A percentile compares a stretch with the other conserved stretches of the same genome.
phyloP scores from a whole-genome alignment of 2,797 vertebrate genomes.

The Brachyalestes nurse region DNA sequence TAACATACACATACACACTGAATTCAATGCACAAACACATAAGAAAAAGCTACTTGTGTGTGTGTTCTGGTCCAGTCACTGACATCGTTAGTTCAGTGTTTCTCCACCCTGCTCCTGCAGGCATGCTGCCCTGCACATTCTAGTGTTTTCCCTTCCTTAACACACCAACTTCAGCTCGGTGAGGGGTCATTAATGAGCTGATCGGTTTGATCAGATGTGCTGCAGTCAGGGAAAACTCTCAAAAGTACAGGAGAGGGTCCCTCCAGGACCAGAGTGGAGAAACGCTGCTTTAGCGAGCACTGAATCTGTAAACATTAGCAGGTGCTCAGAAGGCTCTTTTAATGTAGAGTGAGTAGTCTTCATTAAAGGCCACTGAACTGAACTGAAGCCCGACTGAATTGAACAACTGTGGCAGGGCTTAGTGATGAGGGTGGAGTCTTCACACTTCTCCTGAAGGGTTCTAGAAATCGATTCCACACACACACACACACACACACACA shows the following conservation, averaged over 20 bases:
- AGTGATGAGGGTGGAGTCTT: constrained; percentile 41
- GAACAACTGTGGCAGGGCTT: constrained; percentile 30
- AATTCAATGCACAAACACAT: too few species aligned
- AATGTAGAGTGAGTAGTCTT: constrained; percentile 37
- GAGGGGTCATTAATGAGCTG: too few species aligned
- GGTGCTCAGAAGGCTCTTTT: constrained; percentile 2
- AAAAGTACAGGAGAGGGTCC: too few species aligned
- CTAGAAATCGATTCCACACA: constrained; percentile 36
- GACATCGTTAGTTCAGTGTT: too few species aligned
- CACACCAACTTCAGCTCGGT: too few species aligned
- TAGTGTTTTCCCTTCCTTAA: too few species aligned
- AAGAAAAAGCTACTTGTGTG: neutral
- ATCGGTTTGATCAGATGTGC: too few species aligned
- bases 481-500: constrained; percentile 13
- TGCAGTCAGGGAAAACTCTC: too few species aligned
- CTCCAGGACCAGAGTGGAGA: too few species aligned
- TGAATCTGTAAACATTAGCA: constrained; percentile 16
- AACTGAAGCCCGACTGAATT: constrained; percentile 35
- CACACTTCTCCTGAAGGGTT: constrained; percentile 50
- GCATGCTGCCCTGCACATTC: too few species aligned
- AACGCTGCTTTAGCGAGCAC: neutral
- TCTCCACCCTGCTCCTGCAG: too few species aligned
- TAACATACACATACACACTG: too few species aligned
- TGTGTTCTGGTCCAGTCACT: neutral
- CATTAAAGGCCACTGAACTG: neutral